Evolutionary conservation across 2,888 invertebrate species (phyloP).

Genomic region (Nowickia ferox): DNA sequence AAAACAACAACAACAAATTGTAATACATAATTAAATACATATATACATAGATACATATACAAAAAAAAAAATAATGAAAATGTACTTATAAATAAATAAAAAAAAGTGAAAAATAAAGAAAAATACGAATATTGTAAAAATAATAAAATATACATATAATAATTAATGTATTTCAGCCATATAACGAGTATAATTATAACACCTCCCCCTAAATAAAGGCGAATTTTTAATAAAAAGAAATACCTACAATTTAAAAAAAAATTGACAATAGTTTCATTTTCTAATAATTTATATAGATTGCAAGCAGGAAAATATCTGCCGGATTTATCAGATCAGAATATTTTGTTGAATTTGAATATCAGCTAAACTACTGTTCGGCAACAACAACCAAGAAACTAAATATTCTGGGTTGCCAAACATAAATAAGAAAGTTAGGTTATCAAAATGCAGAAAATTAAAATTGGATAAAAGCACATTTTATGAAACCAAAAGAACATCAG

Average conservation of each 20-base stretch:
- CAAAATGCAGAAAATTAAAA: too few relatives aligned
- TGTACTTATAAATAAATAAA: not conserved
- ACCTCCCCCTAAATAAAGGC: conserved; percentile 50
- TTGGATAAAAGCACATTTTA: too few relatives aligned
- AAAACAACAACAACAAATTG: not conserved
- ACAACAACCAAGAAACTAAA: too few relatives aligned
- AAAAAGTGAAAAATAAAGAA: conserved; percentile 10
- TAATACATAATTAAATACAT: not conserved
- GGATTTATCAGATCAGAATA: too few relatives aligned
- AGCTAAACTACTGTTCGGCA: too few relatives aligned
- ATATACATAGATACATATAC: not conserved
- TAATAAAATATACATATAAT: not conserved
- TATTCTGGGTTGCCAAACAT: too few relatives aligned
- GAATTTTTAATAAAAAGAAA: conserved; percentile 67
- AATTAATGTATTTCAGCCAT: conserved; percentile 22
- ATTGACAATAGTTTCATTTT: not conserved
- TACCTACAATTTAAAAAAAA: not conserved
- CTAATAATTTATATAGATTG: not conserved
- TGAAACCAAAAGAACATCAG: too few relatives aligned
- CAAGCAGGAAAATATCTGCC: too few relatives aligned
- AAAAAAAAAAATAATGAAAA: conserved; percentile 1
- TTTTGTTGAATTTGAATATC: too few relatives aligned
- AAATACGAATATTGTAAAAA: conserved; percentile 54
- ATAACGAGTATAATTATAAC: conserved; percentile 46
- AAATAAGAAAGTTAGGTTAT: too few relatives aligned